These are phyloP conservation scores for Busseola fusca DNA, from an alignment of 2,888 invertebrate species.

Conservation along the genomic window DNA sequence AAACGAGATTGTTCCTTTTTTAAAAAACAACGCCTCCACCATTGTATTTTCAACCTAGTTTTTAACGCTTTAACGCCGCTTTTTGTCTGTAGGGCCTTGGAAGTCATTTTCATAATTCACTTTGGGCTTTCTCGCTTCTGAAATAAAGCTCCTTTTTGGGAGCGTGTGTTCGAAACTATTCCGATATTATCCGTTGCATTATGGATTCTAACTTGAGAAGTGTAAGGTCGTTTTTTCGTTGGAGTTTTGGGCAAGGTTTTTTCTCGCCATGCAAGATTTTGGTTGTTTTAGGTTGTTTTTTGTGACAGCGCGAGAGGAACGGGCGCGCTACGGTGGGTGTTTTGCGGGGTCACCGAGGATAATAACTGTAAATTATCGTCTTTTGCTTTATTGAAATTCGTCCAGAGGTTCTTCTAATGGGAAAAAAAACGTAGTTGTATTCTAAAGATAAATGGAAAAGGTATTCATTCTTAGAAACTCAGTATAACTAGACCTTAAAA, in stretches of 20 bases:
- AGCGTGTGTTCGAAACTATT: slow-evolving; percentile 70
- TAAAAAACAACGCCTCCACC: slow-evolving; percentile 68
- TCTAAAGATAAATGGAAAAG: slow-evolving; percentile 22
- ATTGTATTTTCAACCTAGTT: slow-evolving; percentile 69
- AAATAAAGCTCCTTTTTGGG: slow-evolving; percentile 87
- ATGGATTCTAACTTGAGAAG: slow-evolving; percentile 62
- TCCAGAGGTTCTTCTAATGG: slow-evolving; percentile 81
- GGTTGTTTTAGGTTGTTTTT: slow-evolving; percentile 83
- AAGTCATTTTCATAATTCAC: slow-evolving; percentile 84
- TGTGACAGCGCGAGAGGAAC: slow-evolving; percentile 81
- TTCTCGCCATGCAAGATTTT: slow-evolving; percentile 86
- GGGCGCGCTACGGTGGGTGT: slow-evolving; percentile 85
- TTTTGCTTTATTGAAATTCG: slow-evolving; percentile 86
- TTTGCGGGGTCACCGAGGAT: slow-evolving; percentile 88
- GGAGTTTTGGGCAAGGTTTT: slow-evolving; percentile 68
- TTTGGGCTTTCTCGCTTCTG: slow-evolving; percentile 87
- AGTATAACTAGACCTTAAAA: neutral
- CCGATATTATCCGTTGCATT: slow-evolving; percentile 50
- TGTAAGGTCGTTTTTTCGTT: slow-evolving; percentile 70
- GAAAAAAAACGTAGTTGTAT: slow-evolving; percentile 63
- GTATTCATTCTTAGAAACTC: neutral
- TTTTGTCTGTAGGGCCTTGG: slow-evolving; percentile 59
- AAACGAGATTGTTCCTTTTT: slow-evolving; percentile 87
- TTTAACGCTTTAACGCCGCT: slow-evolving; percentile 60
- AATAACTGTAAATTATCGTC: slow-evolving; percentile 89